Conservation (phyloP, 2,888 invertebrate species). For the Lasioglossum marginatum region DNA sequence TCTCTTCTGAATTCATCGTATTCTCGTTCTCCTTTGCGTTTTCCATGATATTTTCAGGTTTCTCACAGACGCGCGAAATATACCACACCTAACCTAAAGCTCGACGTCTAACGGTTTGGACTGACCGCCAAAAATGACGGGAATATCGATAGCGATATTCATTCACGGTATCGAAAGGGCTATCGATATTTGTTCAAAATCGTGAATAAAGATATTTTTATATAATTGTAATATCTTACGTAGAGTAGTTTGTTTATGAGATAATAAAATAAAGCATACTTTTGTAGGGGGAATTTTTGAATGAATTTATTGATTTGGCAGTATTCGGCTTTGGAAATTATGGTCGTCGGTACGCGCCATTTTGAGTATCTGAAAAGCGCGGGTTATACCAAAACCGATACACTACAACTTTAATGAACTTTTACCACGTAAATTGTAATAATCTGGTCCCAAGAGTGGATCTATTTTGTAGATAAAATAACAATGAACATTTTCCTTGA, state of each 20-base stretch:
- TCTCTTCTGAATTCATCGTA: neutral
- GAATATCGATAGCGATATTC: slow-evolving; percentile 43
- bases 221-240: neutral
- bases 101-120: slow-evolving; percentile 27
- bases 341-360: neutral
- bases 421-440: neutral
- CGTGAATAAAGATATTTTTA: neutral
- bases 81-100: slow-evolving; percentile 29
- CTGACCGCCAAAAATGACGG: slow-evolving; percentile 52
- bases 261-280: neutral
- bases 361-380: neutral
- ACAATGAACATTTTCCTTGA: neutral
- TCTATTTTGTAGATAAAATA: neutral
- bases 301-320: neutral
- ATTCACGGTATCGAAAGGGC: neutral
- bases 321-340: neutral
- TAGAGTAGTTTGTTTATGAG: neutral
- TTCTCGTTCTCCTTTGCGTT: neutral
- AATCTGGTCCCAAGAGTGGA: neutral
- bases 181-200: slow-evolving; percentile 27
- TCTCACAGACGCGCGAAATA: neutral
- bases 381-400: neutral
- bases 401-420: neutral
- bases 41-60: slow-evolving; percentile 8
- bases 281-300: neutral